Percentiles rank a stretch among this genome's conserved stretches.
phyloP scores from a whole-genome alignment of 1,140 invertebrate species.

The Drosophila kurseongensis region DNA sequence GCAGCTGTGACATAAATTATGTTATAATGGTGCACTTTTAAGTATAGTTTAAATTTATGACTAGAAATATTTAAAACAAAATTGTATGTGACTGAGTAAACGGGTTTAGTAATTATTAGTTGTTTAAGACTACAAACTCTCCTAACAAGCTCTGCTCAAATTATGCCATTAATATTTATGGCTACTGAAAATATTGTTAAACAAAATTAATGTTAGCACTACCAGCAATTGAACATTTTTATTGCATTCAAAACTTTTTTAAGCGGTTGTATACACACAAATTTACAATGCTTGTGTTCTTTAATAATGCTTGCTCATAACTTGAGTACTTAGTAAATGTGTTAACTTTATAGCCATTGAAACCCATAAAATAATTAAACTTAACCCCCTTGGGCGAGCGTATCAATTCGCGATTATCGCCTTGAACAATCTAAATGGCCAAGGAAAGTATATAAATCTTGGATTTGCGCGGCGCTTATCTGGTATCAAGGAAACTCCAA shows the following conservation, averaged over 20 bases:
- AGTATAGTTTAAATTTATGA: neutral
- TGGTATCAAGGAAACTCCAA: slow-evolving; percentile 22
- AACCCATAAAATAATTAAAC: slow-evolving; percentile 34
- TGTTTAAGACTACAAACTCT: neutral
- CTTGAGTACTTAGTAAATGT: neutral
- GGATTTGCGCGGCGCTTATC: slow-evolving; percentile 32
- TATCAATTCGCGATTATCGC: slow-evolving; percentile 26
- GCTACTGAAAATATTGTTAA: neutral
- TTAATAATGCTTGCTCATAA: too few relatives aligned
- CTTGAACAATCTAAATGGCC: slow-evolving; percentile 16
- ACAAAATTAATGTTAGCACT: too few relatives aligned
- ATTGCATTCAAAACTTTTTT: too few relatives aligned
- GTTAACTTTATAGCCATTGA: slow-evolving; percentile 10
- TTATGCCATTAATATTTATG: neutral
- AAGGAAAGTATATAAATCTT: slow-evolving; percentile 43
- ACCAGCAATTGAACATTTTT: too few relatives aligned
- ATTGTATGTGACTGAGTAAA: neutral
- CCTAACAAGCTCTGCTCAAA: neutral
- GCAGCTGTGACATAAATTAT: neutral
- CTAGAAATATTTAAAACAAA: neutral
- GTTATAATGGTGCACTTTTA: neutral
- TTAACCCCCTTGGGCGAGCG: slow-evolving; percentile 1
- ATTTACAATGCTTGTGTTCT: too few relatives aligned
- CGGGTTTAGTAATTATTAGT: neutral
- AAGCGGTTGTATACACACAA: too few relatives aligned